Evolutionary conservation across 2,888 invertebrate species (phyloP), one percentile per base, ranked within the genome.

Genomic region (Lepidocyrtoides sp.): DNA sequence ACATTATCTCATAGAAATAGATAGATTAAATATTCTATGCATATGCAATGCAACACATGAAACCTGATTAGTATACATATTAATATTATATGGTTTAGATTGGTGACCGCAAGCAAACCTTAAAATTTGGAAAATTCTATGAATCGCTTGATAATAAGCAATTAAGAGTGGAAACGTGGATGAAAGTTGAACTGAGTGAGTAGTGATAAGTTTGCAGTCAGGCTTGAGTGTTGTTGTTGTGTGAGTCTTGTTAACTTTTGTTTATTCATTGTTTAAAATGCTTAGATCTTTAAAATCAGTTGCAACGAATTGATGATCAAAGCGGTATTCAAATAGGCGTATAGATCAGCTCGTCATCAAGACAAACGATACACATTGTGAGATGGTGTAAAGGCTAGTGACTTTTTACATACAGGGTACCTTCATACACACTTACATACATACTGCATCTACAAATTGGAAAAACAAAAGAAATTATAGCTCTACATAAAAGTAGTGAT

Each of bases 21-120:
- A 36, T 36, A 7, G 3, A 36, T 36, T 36, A 36, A 36, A 36
- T 36, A 2, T 36, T 36, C 36, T 36, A 36, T 36, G n/a, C n/a
- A 36, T 36, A 36, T 36, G 2, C 36, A 36, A 36, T 36, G 36
- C 36, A 36, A 7, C 36, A 36, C 36, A 36, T 2, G 36, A 36
- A 60, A n/a, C 4, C 69, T 83, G 83, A 83, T 69, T 69, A 66
- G 83, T 69, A 69, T 69, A 83, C 69, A n/a, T n/a, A n/a, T n/a
- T n/a, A n/a, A n/a, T n/a, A n/a, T n/a, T n/a, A n/a, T 48, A 69
- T 83, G 83, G 83, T 83, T 83, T 69, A 41, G 20, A 4, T 23
- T 26, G 14, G 82, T 63, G 20, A 23, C 63, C 63, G 63, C 82
- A 83, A 83, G 51, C 44, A n/a, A n/a, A n/a, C 57, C 69, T 66